A percentile compares a stretch with the other conserved stretches of the same genome.
Evolutionary conservation across 2,113 vertebrate genomes (phyloP).

Genomic region (Hoplias malabaricus): DNA sequence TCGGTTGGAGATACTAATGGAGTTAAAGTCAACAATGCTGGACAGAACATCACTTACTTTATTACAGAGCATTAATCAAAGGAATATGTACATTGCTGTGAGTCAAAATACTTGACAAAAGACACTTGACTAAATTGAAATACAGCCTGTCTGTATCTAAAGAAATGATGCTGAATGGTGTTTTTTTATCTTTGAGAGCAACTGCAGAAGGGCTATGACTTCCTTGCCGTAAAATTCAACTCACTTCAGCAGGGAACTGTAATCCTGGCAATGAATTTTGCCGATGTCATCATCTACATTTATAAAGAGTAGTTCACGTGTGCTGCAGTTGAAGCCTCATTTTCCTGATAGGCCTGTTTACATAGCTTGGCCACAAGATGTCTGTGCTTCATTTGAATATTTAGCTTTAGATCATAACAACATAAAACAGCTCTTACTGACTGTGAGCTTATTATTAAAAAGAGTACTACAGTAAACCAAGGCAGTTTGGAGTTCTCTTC

Average conservation of each 20-base stretch:
- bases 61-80: neutral
- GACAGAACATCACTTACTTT: neutral
- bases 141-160: neutral
- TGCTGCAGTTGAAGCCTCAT: conserved; percentile 1
- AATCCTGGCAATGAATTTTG: neutral
- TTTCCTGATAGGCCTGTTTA: conserved; percentile 12
- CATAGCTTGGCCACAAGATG: neutral
- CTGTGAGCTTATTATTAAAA: no score
- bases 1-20: neutral
- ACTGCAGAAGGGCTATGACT: neutral
- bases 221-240: neutral
- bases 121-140: neutral
- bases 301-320: neutral
- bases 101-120: neutral
- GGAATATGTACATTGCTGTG: neutral
- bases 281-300: neutral
- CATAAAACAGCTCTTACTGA: no score
- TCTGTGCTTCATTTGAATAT: neutral
- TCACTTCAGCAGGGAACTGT: neutral
- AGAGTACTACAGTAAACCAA: no score
- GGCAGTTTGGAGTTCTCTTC: no score
- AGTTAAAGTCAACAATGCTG: neutral
- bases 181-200: neutral
- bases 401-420: neutral
- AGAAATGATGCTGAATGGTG: neutral